phyloP scores from a whole-genome alignment of 2,113 vertebrate genomes.

The Psephotus haematonotus region DNA sequence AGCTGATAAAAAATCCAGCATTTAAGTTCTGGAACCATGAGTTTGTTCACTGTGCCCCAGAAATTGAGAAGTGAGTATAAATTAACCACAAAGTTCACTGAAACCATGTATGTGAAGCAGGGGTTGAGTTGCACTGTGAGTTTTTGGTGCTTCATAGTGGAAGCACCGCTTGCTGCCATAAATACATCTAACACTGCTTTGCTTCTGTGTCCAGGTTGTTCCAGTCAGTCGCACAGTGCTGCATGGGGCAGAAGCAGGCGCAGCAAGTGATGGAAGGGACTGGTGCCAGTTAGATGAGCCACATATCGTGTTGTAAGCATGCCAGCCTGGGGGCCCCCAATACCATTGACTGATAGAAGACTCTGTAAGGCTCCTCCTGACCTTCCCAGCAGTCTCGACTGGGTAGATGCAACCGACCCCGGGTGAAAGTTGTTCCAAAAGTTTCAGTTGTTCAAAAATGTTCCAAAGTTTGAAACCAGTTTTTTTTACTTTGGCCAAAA shows the following conservation, averaged over 20 bases:
- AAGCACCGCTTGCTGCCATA: accelerated
- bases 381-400: constrained; percentile 60
- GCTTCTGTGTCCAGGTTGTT: constrained; percentile 83
- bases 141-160: not conserved
- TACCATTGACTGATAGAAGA: constrained; percentile 75
- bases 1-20: constrained; percentile 98
- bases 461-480: constrained; percentile 80
- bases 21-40: constrained; percentile 99
- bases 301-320: not conserved
- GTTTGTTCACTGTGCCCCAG: constrained; percentile 98
- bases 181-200: not conserved
- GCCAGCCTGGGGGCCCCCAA: constrained; percentile 29
- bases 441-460: not conserved
- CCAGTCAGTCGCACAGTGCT: constrained; percentile 99
- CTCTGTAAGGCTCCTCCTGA: constrained; percentile 73
- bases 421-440: constrained; percentile 36
- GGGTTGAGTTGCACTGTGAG: too few species aligned
- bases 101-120: accelerated
- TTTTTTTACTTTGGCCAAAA: constrained; percentile 83
- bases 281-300: constrained; percentile 89
- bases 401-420: constrained; percentile 50
- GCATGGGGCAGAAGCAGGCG: constrained; percentile 99
- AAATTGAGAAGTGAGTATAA: constrained; percentile 95
- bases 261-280: constrained; percentile 99
- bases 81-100: not conserved